Evolutionary conservation across 53 echinoderm and acorn worm species (phyloP).

Genomic region (Apostichopus leukothele): DNA sequence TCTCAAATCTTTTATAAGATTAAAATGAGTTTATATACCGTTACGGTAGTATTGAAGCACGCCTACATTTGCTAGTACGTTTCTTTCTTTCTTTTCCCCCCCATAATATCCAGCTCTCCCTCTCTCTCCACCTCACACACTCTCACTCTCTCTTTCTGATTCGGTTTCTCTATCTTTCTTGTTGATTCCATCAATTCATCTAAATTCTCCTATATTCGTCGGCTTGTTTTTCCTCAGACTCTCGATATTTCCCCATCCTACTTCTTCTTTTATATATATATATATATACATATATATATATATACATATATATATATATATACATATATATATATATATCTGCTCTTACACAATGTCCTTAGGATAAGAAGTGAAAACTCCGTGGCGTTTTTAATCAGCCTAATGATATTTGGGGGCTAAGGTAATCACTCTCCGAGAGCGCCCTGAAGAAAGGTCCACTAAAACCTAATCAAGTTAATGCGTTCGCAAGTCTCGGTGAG

Average conservation of each 20-base stretch:
- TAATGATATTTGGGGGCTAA: conserved; percentile 47
- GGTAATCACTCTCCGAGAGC: conserved; percentile 42
- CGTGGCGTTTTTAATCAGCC: conserved; percentile 48
- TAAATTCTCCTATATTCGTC: background rate
- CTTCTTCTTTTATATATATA: background rate
- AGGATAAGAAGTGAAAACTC: conserved; percentile 47
- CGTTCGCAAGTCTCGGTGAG: conserved; percentile 21
- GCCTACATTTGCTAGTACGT: background rate
- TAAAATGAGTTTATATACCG: conserved; percentile 16
- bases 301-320: too few species aligned
- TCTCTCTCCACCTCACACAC: conserved; percentile 16
- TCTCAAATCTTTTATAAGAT: conserved; percentile 7
- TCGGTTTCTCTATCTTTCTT: background rate
- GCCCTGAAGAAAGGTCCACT: conserved; percentile 44
- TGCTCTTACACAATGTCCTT: conserved; percentile 21
- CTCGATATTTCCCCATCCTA: background rate
- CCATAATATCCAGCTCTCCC: background rate
- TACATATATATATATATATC: background rate
- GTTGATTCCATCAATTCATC: background rate
- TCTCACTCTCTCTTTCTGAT: conserved; percentile 19
- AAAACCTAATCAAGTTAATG: conserved; percentile 50
- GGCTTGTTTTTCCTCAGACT: background rate
- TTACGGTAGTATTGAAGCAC: conserved; percentile 6
- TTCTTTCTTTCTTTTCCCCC: conserved; percentile 33
- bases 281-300: too few species aligned